A percentile compares a stretch with the other conserved stretches of the same genome.
phyloP scores from a whole-genome alignment of 2,888 invertebrate species.

The Dioctria linearis region DNA sequence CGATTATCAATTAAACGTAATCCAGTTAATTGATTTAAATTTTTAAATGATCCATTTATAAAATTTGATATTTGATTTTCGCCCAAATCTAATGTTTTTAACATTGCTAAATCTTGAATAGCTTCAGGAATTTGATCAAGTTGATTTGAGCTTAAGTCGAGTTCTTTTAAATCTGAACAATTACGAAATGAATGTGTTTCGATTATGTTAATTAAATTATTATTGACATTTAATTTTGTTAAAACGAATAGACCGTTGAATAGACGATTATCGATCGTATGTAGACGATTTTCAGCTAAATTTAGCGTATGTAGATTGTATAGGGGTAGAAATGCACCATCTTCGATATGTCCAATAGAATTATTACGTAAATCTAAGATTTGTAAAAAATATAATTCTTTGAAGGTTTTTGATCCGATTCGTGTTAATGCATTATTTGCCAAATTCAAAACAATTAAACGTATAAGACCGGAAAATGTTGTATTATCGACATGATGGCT shows the following conservation, averaged over 20 bases:
- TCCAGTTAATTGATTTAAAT: slow-evolving; percentile 88
- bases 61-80: slow-evolving; percentile 91
- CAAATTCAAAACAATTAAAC: slow-evolving; percentile 87
- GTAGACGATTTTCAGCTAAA: slow-evolving; percentile 88
- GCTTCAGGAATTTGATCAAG: slow-evolving; percentile 87
- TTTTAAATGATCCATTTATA: slow-evolving; percentile 87
- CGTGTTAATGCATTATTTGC: slow-evolving; percentile 89
- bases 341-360: slow-evolving; percentile 89
- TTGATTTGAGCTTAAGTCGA: slow-evolving; percentile 91
- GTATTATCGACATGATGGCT: slow-evolving; percentile 88
- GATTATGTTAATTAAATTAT: slow-evolving; percentile 85
- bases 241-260: slow-evolving; percentile 89
- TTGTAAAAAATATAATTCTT: slow-evolving; percentile 88
- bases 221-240: slow-evolving; percentile 87
- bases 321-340: slow-evolving; percentile 88
- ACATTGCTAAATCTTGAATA: slow-evolving; percentile 83
- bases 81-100: slow-evolving; percentile 91
- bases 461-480: slow-evolving; percentile 87
- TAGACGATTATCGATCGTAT: slow-evolving; percentile 84
- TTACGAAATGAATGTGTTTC: slow-evolving; percentile 89
- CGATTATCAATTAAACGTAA: slow-evolving; percentile 91
- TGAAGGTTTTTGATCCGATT: slow-evolving; percentile 87
- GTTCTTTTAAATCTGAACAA: slow-evolving; percentile 88
- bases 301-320: slow-evolving; percentile 92
- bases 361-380: slow-evolving; percentile 89